Percentiles rank a stretch among this genome's conserved stretches.
Conservation (phyloP, 2,797 vertebrate species). For the Enteromius mattozi region DNA sequence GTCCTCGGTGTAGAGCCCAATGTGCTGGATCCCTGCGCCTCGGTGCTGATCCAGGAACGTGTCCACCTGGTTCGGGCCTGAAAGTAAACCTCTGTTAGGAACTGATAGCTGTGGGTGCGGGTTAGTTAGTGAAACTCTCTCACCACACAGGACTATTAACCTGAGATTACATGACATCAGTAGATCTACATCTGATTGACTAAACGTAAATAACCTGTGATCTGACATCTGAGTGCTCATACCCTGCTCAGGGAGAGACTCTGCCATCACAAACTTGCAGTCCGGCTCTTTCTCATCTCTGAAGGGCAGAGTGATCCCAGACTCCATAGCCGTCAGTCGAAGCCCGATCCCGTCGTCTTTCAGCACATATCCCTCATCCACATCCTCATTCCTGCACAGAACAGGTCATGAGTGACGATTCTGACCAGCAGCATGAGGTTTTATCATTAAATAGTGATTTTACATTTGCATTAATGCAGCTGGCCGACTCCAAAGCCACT, state of each 20-base stretch:
- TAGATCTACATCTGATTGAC: not conserved
- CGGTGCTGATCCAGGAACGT: constrained; percentile 86
- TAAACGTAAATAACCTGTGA: too few species aligned
- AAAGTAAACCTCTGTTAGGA: constrained; percentile 18
- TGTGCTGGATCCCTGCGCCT: constrained; percentile 89
- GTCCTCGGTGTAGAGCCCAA: constrained; percentile 84
- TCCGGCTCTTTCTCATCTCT: constrained; percentile 66
- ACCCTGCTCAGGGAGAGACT: constrained; percentile 83
- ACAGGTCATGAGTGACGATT: not conserved
- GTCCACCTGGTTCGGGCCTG: constrained; percentile 85
- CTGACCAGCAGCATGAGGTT: not conserved
- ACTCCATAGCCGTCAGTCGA: constrained; percentile 84
- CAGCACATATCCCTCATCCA: constrained; percentile 79
- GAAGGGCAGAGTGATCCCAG: constrained; percentile 69
- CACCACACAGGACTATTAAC: not conserved
- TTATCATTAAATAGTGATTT: not conserved
- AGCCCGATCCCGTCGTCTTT: constrained; percentile 82
- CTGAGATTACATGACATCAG: not conserved
- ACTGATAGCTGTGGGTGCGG: not conserved
- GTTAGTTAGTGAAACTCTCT: not conserved
- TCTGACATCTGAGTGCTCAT: not conserved
- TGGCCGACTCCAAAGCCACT: not conserved
- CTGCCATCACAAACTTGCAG: constrained; percentile 89
- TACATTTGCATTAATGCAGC: not conserved
- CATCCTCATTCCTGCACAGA: constrained; percentile 74